Evolutionary conservation across 2,888 invertebrate genomes (phyloP).

Genomic region (Habrosyne pyritoides): DNA sequence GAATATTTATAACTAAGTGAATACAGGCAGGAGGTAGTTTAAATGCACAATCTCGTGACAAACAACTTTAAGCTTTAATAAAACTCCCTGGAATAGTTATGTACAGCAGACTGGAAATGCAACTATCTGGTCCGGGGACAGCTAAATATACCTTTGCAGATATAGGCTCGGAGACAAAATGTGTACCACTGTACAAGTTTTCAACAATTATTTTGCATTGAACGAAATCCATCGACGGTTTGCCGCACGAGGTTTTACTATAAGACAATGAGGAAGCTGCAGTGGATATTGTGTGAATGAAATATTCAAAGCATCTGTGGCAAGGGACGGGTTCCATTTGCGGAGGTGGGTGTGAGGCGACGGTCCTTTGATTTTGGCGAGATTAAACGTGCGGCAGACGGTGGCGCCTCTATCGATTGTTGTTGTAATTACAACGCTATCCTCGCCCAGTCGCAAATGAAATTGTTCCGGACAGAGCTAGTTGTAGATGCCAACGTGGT

Average conservation of each 20-base stretch:
- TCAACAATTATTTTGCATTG: slow-evolving; percentile 42
- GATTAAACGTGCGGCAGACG: slow-evolving; percentile 84
- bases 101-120: slow-evolving; percentile 74
- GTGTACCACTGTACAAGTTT: slow-evolving; percentile 56
- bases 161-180: slow-evolving; percentile 78
- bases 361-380: slow-evolving; percentile 82
- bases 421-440: slow-evolving; percentile 84
- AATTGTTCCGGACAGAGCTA: slow-evolving; percentile 82
- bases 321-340: slow-evolving; percentile 55
- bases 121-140: slow-evolving; percentile 76
- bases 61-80: slow-evolving; percentile 72
- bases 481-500: slow-evolving; percentile 74
- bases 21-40: slow-evolving; percentile 2
- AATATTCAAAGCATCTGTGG: slow-evolving; percentile 34
- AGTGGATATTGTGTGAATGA: slow-evolving; percentile 39
- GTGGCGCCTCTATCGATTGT: slow-evolving; percentile 84
- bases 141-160: slow-evolving; percentile 72
- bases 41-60: slow-evolving; percentile 42
- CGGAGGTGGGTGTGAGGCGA: slow-evolving; percentile 74
- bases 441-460: slow-evolving; percentile 83
- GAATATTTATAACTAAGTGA: neutral
- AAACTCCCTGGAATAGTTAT: slow-evolving; percentile 69
- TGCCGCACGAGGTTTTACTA: neutral
- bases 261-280: slow-evolving; percentile 19
- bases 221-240: slow-evolving; percentile 44